Evolutionary conservation across 2,113 vertebrate genomes (phyloP).

Genomic region (Alethe castanea): DNA sequence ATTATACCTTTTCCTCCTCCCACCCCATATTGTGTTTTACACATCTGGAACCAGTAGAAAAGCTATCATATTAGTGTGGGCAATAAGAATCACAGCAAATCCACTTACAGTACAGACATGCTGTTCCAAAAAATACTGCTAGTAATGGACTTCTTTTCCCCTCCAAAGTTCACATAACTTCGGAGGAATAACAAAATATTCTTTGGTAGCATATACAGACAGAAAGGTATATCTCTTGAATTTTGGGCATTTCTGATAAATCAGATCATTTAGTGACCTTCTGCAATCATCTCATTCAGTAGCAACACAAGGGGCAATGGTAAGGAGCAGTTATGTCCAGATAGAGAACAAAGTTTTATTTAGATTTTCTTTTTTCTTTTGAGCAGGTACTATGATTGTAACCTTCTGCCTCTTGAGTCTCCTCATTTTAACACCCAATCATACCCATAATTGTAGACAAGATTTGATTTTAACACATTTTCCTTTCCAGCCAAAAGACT

Average conservation of each 20-base stretch:
- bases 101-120: not conserved
- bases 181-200: not conserved
- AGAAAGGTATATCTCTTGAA: not conserved
- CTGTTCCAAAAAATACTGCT: not conserved
- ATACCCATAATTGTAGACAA: not conserved
- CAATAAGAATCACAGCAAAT: conserved; percentile 29
- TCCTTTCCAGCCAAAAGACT: not conserved
- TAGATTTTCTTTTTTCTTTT: not conserved
- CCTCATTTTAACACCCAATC: not conserved
- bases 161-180: not conserved
- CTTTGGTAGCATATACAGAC: not conserved
- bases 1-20: not conserved
- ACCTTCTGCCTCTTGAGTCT: rapidly evolving
- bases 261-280: not conserved
- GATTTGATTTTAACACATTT: not conserved
- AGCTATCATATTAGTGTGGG: not conserved
- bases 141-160: not conserved
- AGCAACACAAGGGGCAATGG: not conserved
- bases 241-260: not conserved
- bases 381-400: not conserved
- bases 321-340: not conserved
- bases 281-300: not conserved
- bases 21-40: not conserved
- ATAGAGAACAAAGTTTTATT: not conserved
- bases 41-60: conserved; percentile 26